Evolutionary conservation across 2,888 invertebrate species (phyloP).

Genomic region (Drosophila anomalata): DNA sequence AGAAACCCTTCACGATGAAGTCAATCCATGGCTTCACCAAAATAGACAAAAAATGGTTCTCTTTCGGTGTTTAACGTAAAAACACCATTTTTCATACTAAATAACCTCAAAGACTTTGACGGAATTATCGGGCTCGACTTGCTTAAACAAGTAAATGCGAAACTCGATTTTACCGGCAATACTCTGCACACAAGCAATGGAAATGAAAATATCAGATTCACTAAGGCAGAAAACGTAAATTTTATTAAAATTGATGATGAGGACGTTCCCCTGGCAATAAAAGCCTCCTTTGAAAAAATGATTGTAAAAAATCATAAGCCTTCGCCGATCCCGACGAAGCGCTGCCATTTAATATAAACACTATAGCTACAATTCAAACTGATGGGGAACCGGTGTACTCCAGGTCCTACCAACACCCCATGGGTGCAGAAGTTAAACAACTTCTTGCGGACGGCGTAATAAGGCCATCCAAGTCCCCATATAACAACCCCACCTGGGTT

Average conservation of each 20-base stretch:
- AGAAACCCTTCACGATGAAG: no score
- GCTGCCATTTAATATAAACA: background rate
- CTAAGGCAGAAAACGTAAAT: background rate
- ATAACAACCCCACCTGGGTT: constrained; percentile 3
- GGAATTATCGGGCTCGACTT: no score
- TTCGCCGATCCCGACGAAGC: background rate
- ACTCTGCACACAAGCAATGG: no score
- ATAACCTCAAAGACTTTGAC: no score
- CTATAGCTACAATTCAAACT: constrained; percentile 1
- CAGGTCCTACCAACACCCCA: background rate
- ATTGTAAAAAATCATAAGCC: background rate
- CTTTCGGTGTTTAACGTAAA: background rate
- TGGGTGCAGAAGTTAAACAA: constrained; percentile 2
- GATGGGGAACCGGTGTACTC: constrained; percentile 6
- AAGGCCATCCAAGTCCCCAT: constrained; percentile 1
- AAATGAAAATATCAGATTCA: no score
- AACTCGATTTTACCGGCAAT: no score
- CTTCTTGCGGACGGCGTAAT: constrained; percentile 2
- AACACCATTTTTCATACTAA: no score
- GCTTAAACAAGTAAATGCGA: no score
- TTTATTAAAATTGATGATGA: background rate
- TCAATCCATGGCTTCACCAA: no score
- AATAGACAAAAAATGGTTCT: no score
- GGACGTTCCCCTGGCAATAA: background rate
- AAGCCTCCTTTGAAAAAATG: background rate